Evolutionary conservation across 1,140 invertebrate genomes (phyloP).

Genomic region (Drosophila pectinifera): DNA sequence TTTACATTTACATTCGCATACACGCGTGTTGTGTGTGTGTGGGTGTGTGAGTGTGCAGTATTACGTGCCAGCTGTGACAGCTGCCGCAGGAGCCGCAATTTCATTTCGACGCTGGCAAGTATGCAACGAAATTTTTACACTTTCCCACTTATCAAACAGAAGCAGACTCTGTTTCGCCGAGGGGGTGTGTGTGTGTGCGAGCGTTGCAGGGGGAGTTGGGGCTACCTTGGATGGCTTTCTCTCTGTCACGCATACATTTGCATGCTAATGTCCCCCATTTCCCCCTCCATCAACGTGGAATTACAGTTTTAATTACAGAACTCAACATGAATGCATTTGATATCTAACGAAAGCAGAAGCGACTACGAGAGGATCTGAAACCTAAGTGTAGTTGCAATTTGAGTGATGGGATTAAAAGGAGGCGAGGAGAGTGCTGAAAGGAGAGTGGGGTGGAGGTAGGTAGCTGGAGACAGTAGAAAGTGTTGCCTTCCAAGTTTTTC

Average conservation of each 20-base stretch:
- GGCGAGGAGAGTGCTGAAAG: not conserved
- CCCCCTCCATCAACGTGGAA: conserved; percentile 23
- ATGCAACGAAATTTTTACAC: conserved; percentile 74
- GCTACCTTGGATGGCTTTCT: conserved; percentile 59
- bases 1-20: conserved; percentile 60
- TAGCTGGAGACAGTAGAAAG: not conserved
- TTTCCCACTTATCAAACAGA: conserved; percentile 63
- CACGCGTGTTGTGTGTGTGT: not conserved
- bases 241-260: conserved; percentile 70
- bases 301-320: conserved; percentile 80
- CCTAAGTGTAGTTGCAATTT: conserved; percentile 29
- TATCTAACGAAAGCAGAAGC: conserved; percentile 68
- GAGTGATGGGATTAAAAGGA: conserved; percentile 8
- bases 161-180: conserved; percentile 45
- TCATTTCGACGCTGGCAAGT: conserved; percentile 62
- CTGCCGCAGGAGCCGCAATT: conserved; percentile 48
- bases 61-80: conserved; percentile 46
- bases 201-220: conserved; percentile 2
- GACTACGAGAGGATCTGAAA: conserved; percentile 11
- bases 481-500: conserved; percentile 20
- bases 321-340: conserved; percentile 81
- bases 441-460: not conserved
- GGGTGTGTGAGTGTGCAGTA: not conserved
- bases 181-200: conserved; percentile 17
- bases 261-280: conserved; percentile 64